Evolutionary conservation across 2,113 vertebrate genomes (phyloP).

Genomic region (Chiloscyllium plagiosum): DNA sequence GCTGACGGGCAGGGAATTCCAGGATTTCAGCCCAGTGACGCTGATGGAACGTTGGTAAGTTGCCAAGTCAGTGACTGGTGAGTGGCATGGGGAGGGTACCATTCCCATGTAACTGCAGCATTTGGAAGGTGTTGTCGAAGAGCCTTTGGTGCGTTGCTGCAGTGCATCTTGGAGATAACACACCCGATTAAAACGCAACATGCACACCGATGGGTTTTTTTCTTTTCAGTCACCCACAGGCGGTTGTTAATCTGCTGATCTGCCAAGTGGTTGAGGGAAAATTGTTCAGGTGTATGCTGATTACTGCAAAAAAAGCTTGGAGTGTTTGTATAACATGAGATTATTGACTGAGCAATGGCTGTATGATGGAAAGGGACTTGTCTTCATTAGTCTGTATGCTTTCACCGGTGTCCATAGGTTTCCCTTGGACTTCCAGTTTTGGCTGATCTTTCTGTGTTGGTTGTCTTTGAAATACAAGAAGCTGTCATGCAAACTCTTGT

Average conservation of each 20-base stretch:
- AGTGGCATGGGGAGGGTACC: background rate
- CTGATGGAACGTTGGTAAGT: background rate
- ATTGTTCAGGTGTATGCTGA: background rate
- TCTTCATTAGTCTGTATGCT: background rate
- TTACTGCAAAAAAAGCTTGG: background rate
- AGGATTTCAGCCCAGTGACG: background rate
- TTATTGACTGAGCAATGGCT: background rate
- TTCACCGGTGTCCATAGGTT: background rate
- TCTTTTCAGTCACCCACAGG: background rate
- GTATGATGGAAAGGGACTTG: background rate
- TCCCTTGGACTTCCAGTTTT: background rate
- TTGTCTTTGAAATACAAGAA: background rate
- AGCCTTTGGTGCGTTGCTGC: background rate
- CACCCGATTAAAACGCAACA: background rate
- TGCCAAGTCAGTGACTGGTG: background rate
- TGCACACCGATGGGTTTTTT: background rate
- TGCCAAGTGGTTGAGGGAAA: background rate
- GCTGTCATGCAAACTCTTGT: background rate
- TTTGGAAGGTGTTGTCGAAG: background rate
- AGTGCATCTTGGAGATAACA: background rate
- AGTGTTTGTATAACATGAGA: background rate
- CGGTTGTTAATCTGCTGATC: background rate
- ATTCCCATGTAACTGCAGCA: background rate
- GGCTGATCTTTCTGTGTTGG: background rate
- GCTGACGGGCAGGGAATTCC: background rate